A percentile compares a stretch with the other conserved stretches of the same genome.
phyloP scores from a whole-genome alignment of 2,888 invertebrate species.

The Digitonthophagus gazella region DNA sequence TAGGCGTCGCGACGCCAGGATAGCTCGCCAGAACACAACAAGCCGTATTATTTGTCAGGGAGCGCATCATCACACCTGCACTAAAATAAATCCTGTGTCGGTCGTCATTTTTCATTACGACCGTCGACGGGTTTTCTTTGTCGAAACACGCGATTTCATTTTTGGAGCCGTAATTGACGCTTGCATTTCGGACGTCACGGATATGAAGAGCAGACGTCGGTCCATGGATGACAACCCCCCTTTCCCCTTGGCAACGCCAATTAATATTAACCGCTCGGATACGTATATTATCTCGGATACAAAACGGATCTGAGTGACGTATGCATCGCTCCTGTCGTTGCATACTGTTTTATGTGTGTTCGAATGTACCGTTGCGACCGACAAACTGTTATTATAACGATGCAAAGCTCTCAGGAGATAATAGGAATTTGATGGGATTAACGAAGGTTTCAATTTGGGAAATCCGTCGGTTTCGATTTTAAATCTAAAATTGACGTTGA shows the following conservation, averaged over 20 bases:
- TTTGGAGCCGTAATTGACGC: constrained; percentile 26
- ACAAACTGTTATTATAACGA: background rate
- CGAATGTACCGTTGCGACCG: constrained; percentile 2
- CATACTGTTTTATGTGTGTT: constrained; percentile 2
- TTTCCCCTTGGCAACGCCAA: background rate
- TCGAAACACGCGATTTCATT: constrained; percentile 26
- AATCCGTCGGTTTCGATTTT: background rate
- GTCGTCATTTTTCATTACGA: constrained; percentile 29
- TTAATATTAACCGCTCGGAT: constrained; percentile 5
- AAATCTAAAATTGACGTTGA: background rate
- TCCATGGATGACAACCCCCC: background rate
- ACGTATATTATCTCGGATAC: constrained; percentile 12
- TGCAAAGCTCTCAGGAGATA: constrained; percentile 3
- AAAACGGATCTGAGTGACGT: constrained; percentile 7
- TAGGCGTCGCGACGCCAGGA: background rate
- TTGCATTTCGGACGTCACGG: constrained; percentile 22
- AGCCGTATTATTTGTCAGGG: constrained; percentile 13
- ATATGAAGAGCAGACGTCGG: constrained; percentile 5
- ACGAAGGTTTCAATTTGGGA: background rate
- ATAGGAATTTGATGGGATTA: background rate
- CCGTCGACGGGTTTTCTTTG: constrained; percentile 22
- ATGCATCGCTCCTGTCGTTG: constrained; percentile 5
- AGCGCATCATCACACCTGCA: background rate
- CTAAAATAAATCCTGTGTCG: constrained; percentile 28
- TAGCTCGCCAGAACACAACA: too few relatives aligned